Evolutionary conservation across 2,888 invertebrate species (phyloP), one percentile per base, ranked within the genome.

Genomic region (Eilema griseolum): DNA sequence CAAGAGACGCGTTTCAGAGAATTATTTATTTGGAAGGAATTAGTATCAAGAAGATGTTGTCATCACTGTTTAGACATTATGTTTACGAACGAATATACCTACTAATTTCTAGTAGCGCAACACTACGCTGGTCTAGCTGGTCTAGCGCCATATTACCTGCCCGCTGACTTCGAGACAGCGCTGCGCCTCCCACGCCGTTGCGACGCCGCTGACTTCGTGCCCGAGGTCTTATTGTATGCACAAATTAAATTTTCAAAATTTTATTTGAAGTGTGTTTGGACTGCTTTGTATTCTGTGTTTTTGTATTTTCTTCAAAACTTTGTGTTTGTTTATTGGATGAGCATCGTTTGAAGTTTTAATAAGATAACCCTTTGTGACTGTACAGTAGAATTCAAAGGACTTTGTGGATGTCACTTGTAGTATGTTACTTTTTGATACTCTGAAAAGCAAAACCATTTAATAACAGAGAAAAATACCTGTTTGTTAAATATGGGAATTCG

Each of bases 241-340:
- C 66, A 77, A 77, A 80, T 78, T 28, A 46, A 61, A 62, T 28
- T 52, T 52, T 28, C 5, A 31, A 20, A 64, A 52, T 46, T 10
- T 41, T 52, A 64, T 64, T 20, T 52, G 12, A 12, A 23, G 14
- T 28, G 28, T 52, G 52, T 20, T 64, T 52, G 28, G 67, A 71
- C 69, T 70, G 71, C 72, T 80, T 76, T 74, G 69, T 80, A 66
- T 80, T 77, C 68, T 72, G 71, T 73, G 65, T 70, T 76, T 78
- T 77, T 75, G 4, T 41, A 61, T 71, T 73, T 71, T 71, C 28
- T 66, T 64, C 67, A 76, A 80, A 80, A 78, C 37, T 71, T 71
- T 52, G 73, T 76, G 67, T 67, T 78, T 72, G 63, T 76, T 75
- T 76, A 78, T 63, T 73, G 76, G 68, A 59, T 41, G 57, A 46